Base-by-base conservation (phyloP, 2,797 vertebrate genomes). In the Labeo calbasu region DNA sequence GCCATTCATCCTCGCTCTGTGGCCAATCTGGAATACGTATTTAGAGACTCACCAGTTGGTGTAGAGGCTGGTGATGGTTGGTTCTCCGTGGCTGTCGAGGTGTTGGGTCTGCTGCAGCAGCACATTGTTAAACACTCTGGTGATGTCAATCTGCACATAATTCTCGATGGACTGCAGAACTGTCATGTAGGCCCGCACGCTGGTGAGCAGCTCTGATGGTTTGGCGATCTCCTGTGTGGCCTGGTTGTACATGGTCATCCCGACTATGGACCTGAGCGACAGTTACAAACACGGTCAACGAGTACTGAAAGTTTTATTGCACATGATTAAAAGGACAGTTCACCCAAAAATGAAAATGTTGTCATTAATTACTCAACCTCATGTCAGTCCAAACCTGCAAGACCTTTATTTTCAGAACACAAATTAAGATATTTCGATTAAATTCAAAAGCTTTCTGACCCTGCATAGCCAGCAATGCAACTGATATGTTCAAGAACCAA, bases 211-310 rank as follows among this genome's bases (percentile, higher is more conserved):
- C 91, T 99, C 98, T 0, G 98, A 99, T 81, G 98, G 98, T 91
- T 99, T 99, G 91, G 98, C 98, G 84, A 99, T 99, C 93, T 99
- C 98, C 92, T 99, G 98, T 1, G 98, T 99, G 76, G 97, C 96
- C 94, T 99, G 98, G 94, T 98, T 99, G 93, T 99, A 99, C 98
- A 99, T 99, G 28, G 98, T 99, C 98, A 99, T 99, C 40, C 98
- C 96, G 90, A 97, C 96, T 90, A 97, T 97, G 63, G 96, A 97
- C 91, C 96, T 97, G 88, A 85, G 7, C 6, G 51, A 77, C n/a
- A 14, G 36, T 46, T 48, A 76, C 66, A 81, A 46, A 85, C 7
- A 23, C 17, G 19, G 7, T 21, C 59, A 48, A 21, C 28, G 70
- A 40, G 59, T 11, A 36, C 25, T 9, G 28, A 28, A 72, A 36